Evolutionary conservation across 2,113 vertebrate species (phyloP).

Genomic region (Tamias sibiricus): DNA sequence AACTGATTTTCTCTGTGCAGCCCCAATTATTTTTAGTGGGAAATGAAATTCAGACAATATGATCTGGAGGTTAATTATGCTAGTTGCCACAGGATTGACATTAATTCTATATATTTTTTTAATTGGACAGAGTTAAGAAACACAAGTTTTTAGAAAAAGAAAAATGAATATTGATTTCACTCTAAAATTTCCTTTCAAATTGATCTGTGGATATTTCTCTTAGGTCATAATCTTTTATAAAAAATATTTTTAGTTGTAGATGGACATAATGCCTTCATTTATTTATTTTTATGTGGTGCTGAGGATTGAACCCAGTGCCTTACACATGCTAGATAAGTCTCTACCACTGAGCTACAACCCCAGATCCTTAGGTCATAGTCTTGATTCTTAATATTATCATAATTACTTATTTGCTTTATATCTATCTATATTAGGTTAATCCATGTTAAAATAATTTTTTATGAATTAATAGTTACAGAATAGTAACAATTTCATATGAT

Average conservation of each 20-base stretch:
- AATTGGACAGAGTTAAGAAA: background rate
- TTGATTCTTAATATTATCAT: background rate
- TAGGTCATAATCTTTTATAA: too few relatives aligned
- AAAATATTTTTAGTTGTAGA: too few relatives aligned
- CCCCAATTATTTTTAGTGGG: background rate
- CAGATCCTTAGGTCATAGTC: background rate
- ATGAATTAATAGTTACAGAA: background rate
- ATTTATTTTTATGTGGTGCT: too few relatives aligned
- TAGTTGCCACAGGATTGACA: background rate
- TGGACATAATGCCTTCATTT: too few relatives aligned
- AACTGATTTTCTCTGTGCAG: background rate
- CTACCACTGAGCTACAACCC: too few relatives aligned
- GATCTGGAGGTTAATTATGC: background rate
- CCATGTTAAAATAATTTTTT: constrained; percentile 6
- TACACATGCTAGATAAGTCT: too few relatives aligned
- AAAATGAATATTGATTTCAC: too few relatives aligned
- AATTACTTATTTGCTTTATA: background rate
- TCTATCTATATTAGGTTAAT: background rate
- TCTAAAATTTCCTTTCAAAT: background rate
- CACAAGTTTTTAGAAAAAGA: too few relatives aligned
- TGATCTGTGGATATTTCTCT: background rate
- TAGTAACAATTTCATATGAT: background rate
- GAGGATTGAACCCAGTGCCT: too few relatives aligned
- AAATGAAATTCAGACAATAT: background rate
- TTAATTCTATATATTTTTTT: background rate